These are phyloP conservation scores for Rhabdophis nuchalis DNA, from an alignment of 2,797 vertebrate genomes.

Conservation along the genomic window DNA sequence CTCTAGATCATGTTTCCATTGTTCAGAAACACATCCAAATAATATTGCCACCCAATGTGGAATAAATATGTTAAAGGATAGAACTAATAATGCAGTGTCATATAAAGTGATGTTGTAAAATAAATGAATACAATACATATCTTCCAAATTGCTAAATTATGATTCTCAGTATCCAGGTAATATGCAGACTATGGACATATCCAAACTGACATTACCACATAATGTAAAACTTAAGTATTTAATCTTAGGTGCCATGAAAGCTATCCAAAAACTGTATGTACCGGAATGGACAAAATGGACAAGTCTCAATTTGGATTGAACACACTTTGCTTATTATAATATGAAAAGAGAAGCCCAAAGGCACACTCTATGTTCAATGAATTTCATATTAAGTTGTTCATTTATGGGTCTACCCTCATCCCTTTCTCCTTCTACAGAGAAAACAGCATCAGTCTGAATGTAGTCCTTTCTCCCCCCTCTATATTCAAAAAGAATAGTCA, in stretches of 20 bases:
- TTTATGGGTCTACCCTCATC: neutral
- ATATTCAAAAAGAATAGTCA: neutral
- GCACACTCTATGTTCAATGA: neutral
- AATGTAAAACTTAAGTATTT: neutral
- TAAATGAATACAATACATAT: neutral
- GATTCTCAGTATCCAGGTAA: neutral
- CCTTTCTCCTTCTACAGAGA: neutral
- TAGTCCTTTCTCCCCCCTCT: neutral
- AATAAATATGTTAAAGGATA: constrained; percentile 16
- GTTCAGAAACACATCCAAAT: constrained; percentile 16
- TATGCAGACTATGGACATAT: neutral
- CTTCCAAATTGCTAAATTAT: neutral
- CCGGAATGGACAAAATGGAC: neutral
- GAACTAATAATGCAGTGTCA: constrained; percentile 7
- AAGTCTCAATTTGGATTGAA: neutral
- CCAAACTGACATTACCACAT: neutral
- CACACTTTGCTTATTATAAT: neutral
- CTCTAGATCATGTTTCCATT: neutral
- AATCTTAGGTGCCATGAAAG: neutral
- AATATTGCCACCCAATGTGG: neutral
- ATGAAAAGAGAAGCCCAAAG: neutral
- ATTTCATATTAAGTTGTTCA: neutral
- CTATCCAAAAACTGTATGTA: neutral
- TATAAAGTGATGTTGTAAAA: constrained; percentile 14
- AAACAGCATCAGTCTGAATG: neutral